phyloP scores from a whole-genome alignment of 92 coral and sea anemone species.

The Micromussa lordhowensis region DNA sequence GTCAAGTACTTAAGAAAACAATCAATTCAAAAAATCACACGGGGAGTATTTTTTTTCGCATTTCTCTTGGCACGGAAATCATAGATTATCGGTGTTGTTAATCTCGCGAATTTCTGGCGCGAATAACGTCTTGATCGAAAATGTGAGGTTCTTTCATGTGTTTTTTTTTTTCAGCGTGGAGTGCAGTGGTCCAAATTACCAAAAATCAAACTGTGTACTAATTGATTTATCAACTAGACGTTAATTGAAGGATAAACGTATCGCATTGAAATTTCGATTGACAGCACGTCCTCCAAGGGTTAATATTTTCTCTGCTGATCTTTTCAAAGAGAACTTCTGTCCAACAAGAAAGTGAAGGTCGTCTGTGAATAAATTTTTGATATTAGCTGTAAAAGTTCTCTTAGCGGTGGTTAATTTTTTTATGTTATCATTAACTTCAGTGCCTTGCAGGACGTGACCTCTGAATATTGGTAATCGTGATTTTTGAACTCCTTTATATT shows the following conservation, averaged over 20 bases:
- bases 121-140: neutral
- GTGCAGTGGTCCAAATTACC: neutral
- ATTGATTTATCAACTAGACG: conserved; percentile 2
- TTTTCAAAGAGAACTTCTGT: neutral
- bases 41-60: too few relatives aligned
- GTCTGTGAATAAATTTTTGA: neutral
- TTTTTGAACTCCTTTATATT: neutral
- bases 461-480: neutral
- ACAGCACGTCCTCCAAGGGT: neutral
- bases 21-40: conserved; percentile 18
- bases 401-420: neutral
- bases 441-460: neutral
- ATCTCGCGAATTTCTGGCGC: neutral
- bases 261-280: neutral
- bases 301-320: neutral
- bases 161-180: neutral
- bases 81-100: neutral
- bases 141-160: neutral
- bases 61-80: conserved; percentile 21
- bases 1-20: conserved; percentile 23
- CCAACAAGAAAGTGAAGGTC: neutral
- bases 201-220: conserved; percentile 1
- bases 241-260: conserved; percentile 23
- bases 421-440: neutral
- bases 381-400: neutral